Evolutionary conservation across 2,888 invertebrate genomes (phyloP).

Genomic region (Drosophila differens): DNA sequence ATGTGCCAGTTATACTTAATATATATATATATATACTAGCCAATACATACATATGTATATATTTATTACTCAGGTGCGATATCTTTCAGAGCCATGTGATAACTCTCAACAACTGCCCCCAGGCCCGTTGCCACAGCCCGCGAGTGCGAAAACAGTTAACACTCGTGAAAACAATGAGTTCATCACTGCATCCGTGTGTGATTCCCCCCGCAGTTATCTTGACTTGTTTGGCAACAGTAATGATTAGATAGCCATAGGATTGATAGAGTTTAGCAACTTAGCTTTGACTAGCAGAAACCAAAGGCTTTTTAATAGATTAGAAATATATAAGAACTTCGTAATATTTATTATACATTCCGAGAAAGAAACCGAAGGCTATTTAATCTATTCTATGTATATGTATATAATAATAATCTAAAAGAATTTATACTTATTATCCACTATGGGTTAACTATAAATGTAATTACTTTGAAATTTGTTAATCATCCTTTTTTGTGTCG

Average conservation of each 20-base stretch:
- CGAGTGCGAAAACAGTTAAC: slow-evolving; percentile 18
- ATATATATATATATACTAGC: slow-evolving; percentile 2
- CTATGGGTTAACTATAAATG: background rate
- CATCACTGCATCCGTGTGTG: slow-evolving; percentile 15
- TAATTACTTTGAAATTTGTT: background rate
- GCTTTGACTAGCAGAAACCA: background rate
- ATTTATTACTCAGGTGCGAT: slow-evolving; percentile 57
- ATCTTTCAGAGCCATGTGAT: slow-evolving; percentile 38
- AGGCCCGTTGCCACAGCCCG: background rate
- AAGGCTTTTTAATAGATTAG: background rate
- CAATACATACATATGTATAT: background rate
- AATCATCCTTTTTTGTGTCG: background rate
- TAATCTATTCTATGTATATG: background rate
- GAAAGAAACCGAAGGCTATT: background rate
- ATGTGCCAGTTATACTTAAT: slow-evolving; percentile 56
- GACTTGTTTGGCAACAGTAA: background rate
- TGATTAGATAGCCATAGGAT: slow-evolving; percentile 33
- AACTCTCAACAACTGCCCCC: slow-evolving; percentile 13
- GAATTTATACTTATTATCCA: background rate
- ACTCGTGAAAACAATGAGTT: slow-evolving; percentile 42
- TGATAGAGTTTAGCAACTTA: slow-evolving; percentile 8
- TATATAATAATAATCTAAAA: background rate
- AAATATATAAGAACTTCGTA: background rate
- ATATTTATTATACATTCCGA: background rate
- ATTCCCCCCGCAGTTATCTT: slow-evolving; percentile 25